Evolutionary conservation across 2,113 vertebrate species (phyloP).

Genomic region (Oophaga pumilio): DNA sequence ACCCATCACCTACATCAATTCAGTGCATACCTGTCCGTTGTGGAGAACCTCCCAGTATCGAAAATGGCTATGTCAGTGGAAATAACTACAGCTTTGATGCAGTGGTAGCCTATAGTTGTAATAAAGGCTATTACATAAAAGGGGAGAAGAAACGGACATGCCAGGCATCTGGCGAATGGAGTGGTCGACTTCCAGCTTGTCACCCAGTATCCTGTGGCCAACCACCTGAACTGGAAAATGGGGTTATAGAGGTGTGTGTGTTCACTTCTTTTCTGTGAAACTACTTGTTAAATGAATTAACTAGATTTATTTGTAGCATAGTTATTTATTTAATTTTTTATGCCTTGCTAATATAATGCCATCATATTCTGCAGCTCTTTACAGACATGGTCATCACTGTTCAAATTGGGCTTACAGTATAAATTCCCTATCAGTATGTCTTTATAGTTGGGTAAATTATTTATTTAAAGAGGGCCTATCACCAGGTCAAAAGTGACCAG

Average conservation of each 20-base stretch:
- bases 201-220: slow-evolving; percentile 84
- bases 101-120: slow-evolving; percentile 92
- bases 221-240: slow-evolving; percentile 82
- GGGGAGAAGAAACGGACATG: slow-evolving; percentile 94
- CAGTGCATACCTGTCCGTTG: slow-evolving; percentile 91
- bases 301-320: neutral
- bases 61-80: slow-evolving; percentile 86
- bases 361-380: no score
- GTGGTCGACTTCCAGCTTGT: slow-evolving; percentile 83
- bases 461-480: no score
- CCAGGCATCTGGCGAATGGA: slow-evolving; percentile 91
- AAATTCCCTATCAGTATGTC: no score
- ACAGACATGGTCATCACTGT: no score
- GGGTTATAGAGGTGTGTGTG: slow-evolving; percentile 82
- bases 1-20: slow-evolving; percentile 83
- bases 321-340: neutral
- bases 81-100: slow-evolving; percentile 93
- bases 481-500: no score
- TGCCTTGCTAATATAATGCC: no score
- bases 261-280: slow-evolving; percentile 36
- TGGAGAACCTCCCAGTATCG: slow-evolving; percentile 81
- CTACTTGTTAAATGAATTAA: neutral
- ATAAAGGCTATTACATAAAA: slow-evolving; percentile 89
- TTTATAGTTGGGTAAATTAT: no score
- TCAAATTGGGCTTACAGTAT: no score